These are phyloP conservation scores for Danaus plexippus DNA, from an alignment of 1,140 invertebrate species.

Conservation along the genomic window DNA sequence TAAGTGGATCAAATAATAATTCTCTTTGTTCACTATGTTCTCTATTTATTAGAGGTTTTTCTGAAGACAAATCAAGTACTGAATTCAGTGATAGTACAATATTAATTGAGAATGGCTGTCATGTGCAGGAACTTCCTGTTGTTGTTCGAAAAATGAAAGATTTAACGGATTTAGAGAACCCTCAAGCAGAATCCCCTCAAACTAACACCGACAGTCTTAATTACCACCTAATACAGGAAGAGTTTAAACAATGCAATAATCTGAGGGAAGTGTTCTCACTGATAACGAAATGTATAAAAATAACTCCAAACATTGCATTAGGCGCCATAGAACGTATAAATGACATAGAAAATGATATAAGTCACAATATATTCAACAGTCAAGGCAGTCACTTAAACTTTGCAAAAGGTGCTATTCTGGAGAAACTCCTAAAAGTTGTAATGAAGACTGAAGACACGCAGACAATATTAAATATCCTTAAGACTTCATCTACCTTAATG, in stretches of 20 bases:
- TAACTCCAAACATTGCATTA: constrained; percentile 66
- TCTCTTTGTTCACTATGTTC: constrained; percentile 21
- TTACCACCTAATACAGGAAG: constrained; percentile 60
- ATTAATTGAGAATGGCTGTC: constrained; percentile 77
- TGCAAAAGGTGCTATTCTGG: constrained; percentile 60
- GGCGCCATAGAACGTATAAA: constrained; percentile 66
- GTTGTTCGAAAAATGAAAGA: constrained; percentile 74
- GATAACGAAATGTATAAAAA: constrained; percentile 64
- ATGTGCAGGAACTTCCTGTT: constrained; percentile 79
- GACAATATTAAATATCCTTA: constrained; percentile 60
- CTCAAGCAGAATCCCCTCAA: constrained; percentile 20
- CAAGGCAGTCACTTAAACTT: constrained; percentile 50
- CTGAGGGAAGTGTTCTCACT: constrained; percentile 61
- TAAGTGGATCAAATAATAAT: constrained; percentile 28
- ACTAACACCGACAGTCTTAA: constrained; percentile 38
- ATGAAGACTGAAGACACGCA: constrained; percentile 62
- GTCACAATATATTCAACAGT: constrained; percentile 21
- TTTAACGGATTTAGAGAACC: constrained; percentile 34
- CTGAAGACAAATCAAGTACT: constrained; percentile 42
- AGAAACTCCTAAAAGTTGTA: constrained; percentile 62
- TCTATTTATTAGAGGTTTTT: constrained; percentile 30
- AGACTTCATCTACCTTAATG: constrained; percentile 52
- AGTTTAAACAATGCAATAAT: constrained; percentile 60
- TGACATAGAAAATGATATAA: constrained; percentile 52
- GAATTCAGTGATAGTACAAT: constrained; percentile 69